phyloP scores from a whole-genome alignment of 2,113 vertebrate genomes.

The Channa maculata region DNA sequence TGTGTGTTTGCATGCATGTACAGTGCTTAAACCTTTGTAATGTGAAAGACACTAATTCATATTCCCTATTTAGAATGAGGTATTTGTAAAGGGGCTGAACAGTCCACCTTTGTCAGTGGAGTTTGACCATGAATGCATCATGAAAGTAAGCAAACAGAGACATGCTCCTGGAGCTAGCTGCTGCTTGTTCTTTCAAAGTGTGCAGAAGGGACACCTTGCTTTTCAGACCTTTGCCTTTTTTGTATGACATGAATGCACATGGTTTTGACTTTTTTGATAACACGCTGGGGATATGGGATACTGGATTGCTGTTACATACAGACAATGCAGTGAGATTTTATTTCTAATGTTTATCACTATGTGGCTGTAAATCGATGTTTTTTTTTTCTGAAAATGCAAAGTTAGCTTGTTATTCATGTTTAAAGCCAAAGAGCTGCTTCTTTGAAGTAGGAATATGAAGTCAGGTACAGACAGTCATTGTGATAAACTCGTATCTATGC shows the following conservation, averaged over 20 bases:
- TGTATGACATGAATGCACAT: neutral
- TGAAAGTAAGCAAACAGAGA: constrained; percentile 20
- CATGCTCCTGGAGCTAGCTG: constrained; percentile 7
- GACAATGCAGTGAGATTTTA: neutral
- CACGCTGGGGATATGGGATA: neutral
- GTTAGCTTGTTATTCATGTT: neutral
- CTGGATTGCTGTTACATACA: neutral
- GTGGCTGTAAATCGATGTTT: neutral
- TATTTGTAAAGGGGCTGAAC: neutral
- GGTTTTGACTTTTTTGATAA: constrained; percentile 2
- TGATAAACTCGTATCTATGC: neutral
- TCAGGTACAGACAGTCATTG: neutral
- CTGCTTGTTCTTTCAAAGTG: constrained; percentile 13
- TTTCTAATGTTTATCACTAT: constrained; percentile 5
- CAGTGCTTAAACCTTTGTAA: too few relatives aligned
- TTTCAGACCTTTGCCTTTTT: neutral
- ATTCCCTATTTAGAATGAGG: too few relatives aligned
- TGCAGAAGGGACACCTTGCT: neutral
- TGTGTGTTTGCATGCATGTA: neutral
- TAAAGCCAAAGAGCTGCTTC: neutral
- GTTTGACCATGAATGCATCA: neutral
- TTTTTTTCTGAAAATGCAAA: neutral
- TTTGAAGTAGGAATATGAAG: constrained; percentile 10
- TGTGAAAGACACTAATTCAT: too few relatives aligned
- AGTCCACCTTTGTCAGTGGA: neutral